A percentile compares a stretch with the other conserved stretches of the same genome.
Conservation (phyloP, 23 tunicate species). For the Pegea sp. region DNA sequence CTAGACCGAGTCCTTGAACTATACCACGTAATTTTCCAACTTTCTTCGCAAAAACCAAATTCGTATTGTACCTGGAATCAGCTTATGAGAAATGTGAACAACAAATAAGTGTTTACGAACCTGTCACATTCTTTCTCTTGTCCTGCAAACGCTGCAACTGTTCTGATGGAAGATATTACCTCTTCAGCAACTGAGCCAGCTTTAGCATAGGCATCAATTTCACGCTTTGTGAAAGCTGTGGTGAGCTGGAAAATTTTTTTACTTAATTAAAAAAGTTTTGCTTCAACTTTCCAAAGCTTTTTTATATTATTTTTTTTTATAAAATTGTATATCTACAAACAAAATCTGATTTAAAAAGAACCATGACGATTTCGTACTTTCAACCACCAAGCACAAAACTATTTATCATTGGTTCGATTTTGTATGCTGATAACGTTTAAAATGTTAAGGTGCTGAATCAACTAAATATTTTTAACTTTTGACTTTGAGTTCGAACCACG, state of each 20-base stretch:
- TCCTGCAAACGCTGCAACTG: conserved; percentile 90
- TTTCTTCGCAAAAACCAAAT: conserved; percentile 15
- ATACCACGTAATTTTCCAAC: conserved; percentile 18
- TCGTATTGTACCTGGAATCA: conserved; percentile 12
- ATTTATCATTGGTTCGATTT: no score
- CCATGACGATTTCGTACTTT: no score
- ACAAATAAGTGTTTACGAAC: conserved; percentile 20
- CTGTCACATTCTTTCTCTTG: conserved; percentile 72
- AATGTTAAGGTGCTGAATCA: no score
- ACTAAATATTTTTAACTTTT: no score
- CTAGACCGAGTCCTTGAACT: conserved; percentile 13
- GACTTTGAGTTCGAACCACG: no score
- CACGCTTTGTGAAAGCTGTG: conserved; percentile 63
- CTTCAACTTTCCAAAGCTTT: no score
- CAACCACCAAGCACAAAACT: no score
- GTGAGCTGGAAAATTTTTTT: conserved; percentile 1
- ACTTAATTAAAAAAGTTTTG: no score
- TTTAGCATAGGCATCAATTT: conserved; percentile 90
- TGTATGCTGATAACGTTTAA: no score
- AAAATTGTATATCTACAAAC: no score
- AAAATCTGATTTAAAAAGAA: no score
- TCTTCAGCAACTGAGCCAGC: conserved; percentile 98
- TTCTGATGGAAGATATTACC: conserved; percentile 78
- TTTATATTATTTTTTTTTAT: no score
- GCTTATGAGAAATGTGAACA: background rate